Evolutionary conservation across 2,797 vertebrate genomes (phyloP).

Genomic region (Microcaecilia unicolor): DNA sequence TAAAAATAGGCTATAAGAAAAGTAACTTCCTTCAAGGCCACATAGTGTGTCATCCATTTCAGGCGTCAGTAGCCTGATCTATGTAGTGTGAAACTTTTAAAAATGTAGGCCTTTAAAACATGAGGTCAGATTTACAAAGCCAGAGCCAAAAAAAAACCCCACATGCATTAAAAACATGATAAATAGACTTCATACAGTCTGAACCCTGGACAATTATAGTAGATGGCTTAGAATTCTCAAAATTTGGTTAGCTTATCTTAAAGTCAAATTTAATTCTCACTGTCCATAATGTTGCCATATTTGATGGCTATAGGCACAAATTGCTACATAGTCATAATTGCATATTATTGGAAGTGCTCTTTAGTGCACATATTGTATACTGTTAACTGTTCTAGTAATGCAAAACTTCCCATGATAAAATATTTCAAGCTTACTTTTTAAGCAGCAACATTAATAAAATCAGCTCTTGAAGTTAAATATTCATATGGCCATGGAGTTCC

Average conservation of each 20-base stretch:
- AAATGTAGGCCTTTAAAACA: constrained; percentile 22
- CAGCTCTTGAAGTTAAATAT: constrained; percentile 58
- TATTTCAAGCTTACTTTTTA: constrained; percentile 70
- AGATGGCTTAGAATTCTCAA: constrained; percentile 51
- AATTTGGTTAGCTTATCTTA: constrained; percentile 27
- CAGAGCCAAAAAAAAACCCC: constrained; percentile 19
- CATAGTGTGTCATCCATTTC: constrained; percentile 25
- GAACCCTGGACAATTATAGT: constrained; percentile 43
- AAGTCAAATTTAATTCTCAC: constrained; percentile 15
- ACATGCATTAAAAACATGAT: constrained; percentile 63
- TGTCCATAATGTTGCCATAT: constrained; percentile 1
- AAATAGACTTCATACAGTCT: constrained; percentile 57
- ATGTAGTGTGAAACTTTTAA: constrained; percentile 15
- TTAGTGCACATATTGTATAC: constrained; percentile 54
- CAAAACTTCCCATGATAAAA: constrained; percentile 42
- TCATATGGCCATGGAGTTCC: constrained; percentile 40
- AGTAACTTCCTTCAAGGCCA: constrained; percentile 35
- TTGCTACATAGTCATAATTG: constrained; percentile 17
- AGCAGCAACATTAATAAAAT: constrained; percentile 56
- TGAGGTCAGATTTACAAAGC: constrained; percentile 41
- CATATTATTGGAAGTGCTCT: constrained; percentile 47
- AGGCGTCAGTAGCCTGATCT: constrained; percentile 26
- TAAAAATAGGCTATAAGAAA: constrained; percentile 24
- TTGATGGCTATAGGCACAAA: constrained; percentile 1
- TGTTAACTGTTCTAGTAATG: constrained; percentile 47